Base-by-base conservation (phyloP, 2,888 invertebrate species). In the Aleiodes alternator region DNA sequence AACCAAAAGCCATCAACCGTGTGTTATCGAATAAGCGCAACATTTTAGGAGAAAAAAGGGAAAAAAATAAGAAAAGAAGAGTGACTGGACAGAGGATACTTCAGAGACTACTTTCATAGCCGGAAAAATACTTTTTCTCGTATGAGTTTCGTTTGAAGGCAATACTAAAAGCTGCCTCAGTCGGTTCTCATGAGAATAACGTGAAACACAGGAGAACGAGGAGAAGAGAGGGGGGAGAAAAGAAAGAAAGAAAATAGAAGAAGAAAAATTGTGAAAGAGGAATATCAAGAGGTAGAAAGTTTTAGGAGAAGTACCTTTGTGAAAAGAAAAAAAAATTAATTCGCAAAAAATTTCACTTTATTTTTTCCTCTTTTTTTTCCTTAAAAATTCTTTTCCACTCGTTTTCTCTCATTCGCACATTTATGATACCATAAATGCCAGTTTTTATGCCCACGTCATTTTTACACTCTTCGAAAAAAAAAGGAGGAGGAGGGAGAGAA, bases 331-430 rank as follows among this genome's bases (percentile, higher is more conserved):
- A 23, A 81, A 83, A 84, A 87, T 87, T 87, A 87, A 87, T 43
- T 87, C 85, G 85, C 83, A 80, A 83, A 87, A 87, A 87, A 86
- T 86, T 64, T 64, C 16, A 64, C 64, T 64, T 34, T 11, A 38
- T 85, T 83, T 23, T 23, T 23, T 78, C 84, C 0, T 34, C 3
- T 34, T 34, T 34, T 68, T 53, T 51, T 50, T 68, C 23, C n/a
- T n/a, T 51, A 9, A 68, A 12, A 50, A 9, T 31, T 50, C n/a
- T 50, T 68, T 48, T 16, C 50, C 29, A 16, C 48, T 68, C 48
- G 23, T 59, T 11, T 12, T 34, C 31, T 14, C 31, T 59, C 31
- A 59, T 59, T 59, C 12, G 12, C 59, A 14, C 55, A 16, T 55
- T 55, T 55, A 34, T 61, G 61, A 61, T 16, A 16, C 61, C 14